A percentile compares a stretch with the other conserved stretches of the same genome.
Evolutionary conservation across 1,140 invertebrate species (phyloP).

Genomic region (Cydia fagiglandana): DNA sequence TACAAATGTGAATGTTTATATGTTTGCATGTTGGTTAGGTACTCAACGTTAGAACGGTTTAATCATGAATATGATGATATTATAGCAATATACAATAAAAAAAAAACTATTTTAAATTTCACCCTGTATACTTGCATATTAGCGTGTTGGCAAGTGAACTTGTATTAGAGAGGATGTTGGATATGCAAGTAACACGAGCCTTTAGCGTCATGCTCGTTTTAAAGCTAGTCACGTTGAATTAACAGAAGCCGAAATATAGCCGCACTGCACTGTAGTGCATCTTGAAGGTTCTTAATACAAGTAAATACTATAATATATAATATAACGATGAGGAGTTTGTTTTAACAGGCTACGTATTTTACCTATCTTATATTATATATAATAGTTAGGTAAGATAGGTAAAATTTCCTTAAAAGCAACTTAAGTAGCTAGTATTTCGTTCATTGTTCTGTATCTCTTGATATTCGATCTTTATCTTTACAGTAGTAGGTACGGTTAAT

Average conservation of each 20-base stretch:
- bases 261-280: not conserved
- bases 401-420: too few relatives aligned
- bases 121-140: not conserved
- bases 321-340: not conserved
- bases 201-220: constrained; percentile 34
- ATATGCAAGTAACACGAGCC: constrained; percentile 39
- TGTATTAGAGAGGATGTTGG: constrained; percentile 3
- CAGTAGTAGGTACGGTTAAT: too few relatives aligned
- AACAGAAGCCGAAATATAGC: constrained; percentile 13
- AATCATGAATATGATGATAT: too few relatives aligned
- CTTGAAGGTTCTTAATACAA: not conserved
- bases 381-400: not conserved
- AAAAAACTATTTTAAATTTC: not conserved
- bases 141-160: constrained; percentile 11
- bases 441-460: too few relatives aligned
- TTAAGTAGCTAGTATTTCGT: too few relatives aligned
- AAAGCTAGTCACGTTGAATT: constrained; percentile 15
- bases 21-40: too few relatives aligned
- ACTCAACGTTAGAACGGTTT: too few relatives aligned
- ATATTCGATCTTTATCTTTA: too few relatives aligned
- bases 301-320: not conserved
- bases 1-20: too few relatives aligned
- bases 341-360: not conserved
- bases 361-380: not conserved
- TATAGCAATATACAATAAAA: too few relatives aligned